Evolutionary conservation across 1,140 invertebrate species (phyloP).

Genomic region (Philopotamus ludificatus): DNA sequence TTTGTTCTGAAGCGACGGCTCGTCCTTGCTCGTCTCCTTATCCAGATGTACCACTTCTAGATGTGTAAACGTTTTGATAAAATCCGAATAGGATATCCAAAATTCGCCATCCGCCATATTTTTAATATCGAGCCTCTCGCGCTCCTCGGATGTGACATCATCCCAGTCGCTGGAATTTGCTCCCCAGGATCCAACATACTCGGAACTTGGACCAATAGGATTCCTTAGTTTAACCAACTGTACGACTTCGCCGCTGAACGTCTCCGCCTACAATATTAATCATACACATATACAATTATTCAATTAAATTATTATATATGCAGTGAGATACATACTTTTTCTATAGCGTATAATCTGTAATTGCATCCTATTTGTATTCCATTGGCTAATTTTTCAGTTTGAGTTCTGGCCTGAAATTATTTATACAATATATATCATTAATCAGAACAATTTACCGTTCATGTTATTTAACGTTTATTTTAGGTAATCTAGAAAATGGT

Average conservation of each 20-base stretch:
- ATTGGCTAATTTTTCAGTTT: conserved; percentile 72
- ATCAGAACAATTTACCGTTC: conserved; percentile 19
- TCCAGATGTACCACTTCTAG: conserved; percentile 87
- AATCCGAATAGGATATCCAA: conserved; percentile 85
- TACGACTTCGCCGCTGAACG: conserved; percentile 69
- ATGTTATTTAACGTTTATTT: too few relatives aligned
- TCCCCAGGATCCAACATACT: conserved; percentile 74
- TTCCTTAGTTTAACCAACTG: conserved; percentile 73
- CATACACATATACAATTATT: too few relatives aligned
- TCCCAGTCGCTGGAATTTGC: conserved; percentile 72
- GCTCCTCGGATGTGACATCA: conserved; percentile 68
- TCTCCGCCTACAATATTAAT: conserved; percentile 61
- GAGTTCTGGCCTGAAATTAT: conserved; percentile 60
- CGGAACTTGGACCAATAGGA: conserved; percentile 66
- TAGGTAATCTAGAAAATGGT: too few relatives aligned
- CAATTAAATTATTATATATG: too few relatives aligned
- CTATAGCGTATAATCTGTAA: conserved; percentile 77
- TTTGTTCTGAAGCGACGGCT: conserved; percentile 76
- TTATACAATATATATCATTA: not conserved
- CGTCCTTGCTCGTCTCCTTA: conserved; percentile 79
- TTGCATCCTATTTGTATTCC: conserved; percentile 78
- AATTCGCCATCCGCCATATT: conserved; percentile 77
- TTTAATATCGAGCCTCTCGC: conserved; percentile 66
- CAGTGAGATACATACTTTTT: conserved; percentile 71
- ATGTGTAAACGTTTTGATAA: conserved; percentile 79